Percentiles rank a stretch among this genome's conserved stretches.
These are phyloP conservation scores for Mylabris sibirica DNA, from an alignment of 2,888 invertebrate genomes.

Conservation along the genomic window DNA sequence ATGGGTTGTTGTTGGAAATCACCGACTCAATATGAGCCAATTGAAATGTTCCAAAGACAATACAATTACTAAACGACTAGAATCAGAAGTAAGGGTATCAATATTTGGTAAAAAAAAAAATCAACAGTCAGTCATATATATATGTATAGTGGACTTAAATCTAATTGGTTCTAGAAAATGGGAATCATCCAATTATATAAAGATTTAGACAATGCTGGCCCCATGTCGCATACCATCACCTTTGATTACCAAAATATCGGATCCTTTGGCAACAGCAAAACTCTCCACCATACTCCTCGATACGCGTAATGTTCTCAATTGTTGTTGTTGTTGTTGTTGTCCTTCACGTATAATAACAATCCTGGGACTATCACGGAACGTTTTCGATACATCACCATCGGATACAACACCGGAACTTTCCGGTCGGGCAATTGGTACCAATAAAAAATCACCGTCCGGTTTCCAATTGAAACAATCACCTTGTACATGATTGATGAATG, in stretches of 20 bases:
- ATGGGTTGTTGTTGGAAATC: not conserved
- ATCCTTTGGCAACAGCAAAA: slow-evolving; percentile 53
- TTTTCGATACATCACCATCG: slow-evolving; percentile 40
- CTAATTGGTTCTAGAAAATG: slow-evolving; percentile 17
- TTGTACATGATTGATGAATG: slow-evolving; percentile 58
- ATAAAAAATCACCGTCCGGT: slow-evolving; percentile 53
- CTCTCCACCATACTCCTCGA: slow-evolving; percentile 58
- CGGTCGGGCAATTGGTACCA: slow-evolving; percentile 58
- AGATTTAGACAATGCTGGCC: slow-evolving; percentile 51
- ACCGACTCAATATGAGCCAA: slow-evolving; percentile 32
- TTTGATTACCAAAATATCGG: slow-evolving; percentile 55
- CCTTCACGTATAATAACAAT: slow-evolving; percentile 47
- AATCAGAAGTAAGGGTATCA: not conserved
- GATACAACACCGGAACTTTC: slow-evolving; percentile 57
- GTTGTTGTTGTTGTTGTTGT: slow-evolving; percentile 18
- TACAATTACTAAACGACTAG: slow-evolving; percentile 16
- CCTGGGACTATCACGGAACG: slow-evolving; percentile 47
- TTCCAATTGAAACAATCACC: slow-evolving; percentile 48
- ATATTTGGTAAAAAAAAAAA: slow-evolving; percentile 11
- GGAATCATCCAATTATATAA: not conserved
- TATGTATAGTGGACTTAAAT: not conserved
- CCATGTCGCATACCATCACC: slow-evolving; percentile 54
- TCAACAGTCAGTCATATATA: not conserved
- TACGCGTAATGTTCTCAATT: slow-evolving; percentile 42
- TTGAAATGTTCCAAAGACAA: slow-evolving; percentile 21